Evolutionary conservation across 2,797 vertebrate genomes (phyloP).

Genomic region (Merluccius polli): DNA sequence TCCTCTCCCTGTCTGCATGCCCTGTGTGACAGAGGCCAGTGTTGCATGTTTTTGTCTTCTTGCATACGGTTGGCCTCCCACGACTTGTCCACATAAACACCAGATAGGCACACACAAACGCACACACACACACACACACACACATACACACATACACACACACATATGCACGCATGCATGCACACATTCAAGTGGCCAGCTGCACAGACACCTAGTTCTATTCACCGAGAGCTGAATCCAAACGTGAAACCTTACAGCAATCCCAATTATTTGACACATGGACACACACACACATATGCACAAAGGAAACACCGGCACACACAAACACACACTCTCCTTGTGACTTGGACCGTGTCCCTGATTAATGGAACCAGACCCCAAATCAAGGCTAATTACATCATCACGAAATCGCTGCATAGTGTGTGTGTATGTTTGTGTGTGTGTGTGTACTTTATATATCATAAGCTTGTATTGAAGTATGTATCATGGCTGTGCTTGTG

Average conservation of each 20-base stretch:
- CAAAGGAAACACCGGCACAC: constrained; percentile 27
- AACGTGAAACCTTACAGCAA: no score
- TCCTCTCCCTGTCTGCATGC: constrained; percentile 13
- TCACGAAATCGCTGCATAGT: constrained; percentile 44
- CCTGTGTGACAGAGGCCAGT: constrained; percentile 7
- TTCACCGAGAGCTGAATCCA: no score
- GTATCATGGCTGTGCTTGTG: constrained; percentile 7
- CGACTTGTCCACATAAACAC: background rate
- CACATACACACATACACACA: constrained; percentile 24
- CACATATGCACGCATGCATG: constrained; percentile 20
- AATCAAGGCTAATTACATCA: constrained; percentile 61
- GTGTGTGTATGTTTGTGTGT: background rate
- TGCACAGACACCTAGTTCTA: constrained; percentile 7
- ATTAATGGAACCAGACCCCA: constrained; percentile 52
- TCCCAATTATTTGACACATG: background rate
- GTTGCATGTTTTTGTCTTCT: constrained; percentile 34
- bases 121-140: constrained; percentile 21
- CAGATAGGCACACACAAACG: constrained; percentile 2
- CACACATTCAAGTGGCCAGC: constrained; percentile 26
- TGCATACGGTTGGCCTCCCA: background rate
- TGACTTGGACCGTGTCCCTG: constrained; percentile 48
- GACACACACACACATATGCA: constrained; percentile 39
- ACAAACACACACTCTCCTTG: constrained; percentile 20
- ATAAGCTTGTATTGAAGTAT: no score
- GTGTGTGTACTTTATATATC: constrained; percentile 1